phyloP scores from a whole-genome alignment of 2,888 invertebrate genomes.

The Synanthedon vespiformis region DNA sequence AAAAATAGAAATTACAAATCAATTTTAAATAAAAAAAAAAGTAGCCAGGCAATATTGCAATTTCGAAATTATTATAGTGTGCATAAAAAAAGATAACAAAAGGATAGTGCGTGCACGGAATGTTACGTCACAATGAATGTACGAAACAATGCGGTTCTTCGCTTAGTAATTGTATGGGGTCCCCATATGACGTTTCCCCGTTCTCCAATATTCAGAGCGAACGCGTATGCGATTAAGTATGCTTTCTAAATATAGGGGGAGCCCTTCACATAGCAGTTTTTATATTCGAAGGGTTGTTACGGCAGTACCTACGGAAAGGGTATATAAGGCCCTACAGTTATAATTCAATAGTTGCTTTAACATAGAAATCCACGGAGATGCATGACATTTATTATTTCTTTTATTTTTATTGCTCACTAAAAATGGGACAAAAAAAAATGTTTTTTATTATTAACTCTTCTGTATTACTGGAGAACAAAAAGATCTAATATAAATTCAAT shows the following conservation, averaged over 20 bases:
- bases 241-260: conserved; percentile 62
- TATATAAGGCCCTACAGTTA: conserved; percentile 51
- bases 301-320: conserved; percentile 42
- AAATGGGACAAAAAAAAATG: no score
- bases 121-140: conserved; percentile 22
- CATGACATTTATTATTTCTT: conserved; percentile 3
- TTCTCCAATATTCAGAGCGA: conserved; percentile 61
- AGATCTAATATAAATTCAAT: no score
- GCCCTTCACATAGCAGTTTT: conserved; percentile 46
- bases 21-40: no score
- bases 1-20: neutral
- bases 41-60: neutral
- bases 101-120: conserved; percentile 29
- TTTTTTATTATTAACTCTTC: neutral
- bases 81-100: neutral
- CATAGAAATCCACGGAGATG: conserved; percentile 23
- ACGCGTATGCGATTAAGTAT: conserved; percentile 62
- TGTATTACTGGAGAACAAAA: no score
- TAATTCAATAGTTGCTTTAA: conserved; percentile 36
- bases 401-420: neutral
- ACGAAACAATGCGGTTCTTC: conserved; percentile 41
- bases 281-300: conserved; percentile 45
- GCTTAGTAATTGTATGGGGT: conserved; percentile 46
- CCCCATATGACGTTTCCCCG: conserved; percentile 62
- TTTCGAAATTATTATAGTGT: neutral